Conservation (phyloP, 2,888 invertebrate species). For the Omphaloscelis lunosa region DNA sequence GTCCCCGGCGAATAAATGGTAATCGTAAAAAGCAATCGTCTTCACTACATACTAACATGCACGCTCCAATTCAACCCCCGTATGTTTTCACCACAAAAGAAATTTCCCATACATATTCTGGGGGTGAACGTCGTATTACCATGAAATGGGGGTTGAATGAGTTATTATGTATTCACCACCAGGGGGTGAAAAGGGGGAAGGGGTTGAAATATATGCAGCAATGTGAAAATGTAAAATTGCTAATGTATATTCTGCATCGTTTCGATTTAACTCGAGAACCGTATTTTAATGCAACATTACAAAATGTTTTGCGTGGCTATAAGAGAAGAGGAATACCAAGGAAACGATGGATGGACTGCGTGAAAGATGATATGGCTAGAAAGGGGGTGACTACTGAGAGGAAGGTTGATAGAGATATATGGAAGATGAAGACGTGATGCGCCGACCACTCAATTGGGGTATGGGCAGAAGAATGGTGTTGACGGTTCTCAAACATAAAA, state of each 20-base stretch:
- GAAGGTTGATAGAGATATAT: not conserved
- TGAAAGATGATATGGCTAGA: not conserved
- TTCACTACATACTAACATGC: too few relatives aligned
- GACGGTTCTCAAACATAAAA: not conserved
- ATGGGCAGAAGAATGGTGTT: not conserved
- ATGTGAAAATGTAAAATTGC: slow-evolving; percentile 26
- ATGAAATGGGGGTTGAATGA: slow-evolving; percentile 46
- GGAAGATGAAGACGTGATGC: not conserved
- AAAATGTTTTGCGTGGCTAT: not conserved
- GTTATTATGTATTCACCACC: slow-evolving; percentile 50
- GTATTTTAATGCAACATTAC: slow-evolving; percentile 1
- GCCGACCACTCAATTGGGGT: not conserved
- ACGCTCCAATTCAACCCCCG: not conserved
- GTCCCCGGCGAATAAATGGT: too few relatives aligned
- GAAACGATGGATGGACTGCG: too few relatives aligned
- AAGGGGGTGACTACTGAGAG: not conserved
- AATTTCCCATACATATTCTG: slow-evolving; percentile 57
- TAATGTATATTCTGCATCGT: slow-evolving; percentile 10
- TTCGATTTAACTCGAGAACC: slow-evolving; percentile 12
- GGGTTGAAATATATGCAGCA: slow-evolving; percentile 22
- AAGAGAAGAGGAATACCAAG: not conserved
- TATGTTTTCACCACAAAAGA: slow-evolving; percentile 52
- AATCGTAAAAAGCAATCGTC: too few relatives aligned
- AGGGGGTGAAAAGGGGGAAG: slow-evolving; percentile 10
- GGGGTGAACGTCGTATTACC: slow-evolving; percentile 52